A percentile compares a stretch with the other conserved stretches of the same genome.
Conservation (phyloP, 2,797 vertebrate genomes). For the Lerista edwardsae region DNA sequence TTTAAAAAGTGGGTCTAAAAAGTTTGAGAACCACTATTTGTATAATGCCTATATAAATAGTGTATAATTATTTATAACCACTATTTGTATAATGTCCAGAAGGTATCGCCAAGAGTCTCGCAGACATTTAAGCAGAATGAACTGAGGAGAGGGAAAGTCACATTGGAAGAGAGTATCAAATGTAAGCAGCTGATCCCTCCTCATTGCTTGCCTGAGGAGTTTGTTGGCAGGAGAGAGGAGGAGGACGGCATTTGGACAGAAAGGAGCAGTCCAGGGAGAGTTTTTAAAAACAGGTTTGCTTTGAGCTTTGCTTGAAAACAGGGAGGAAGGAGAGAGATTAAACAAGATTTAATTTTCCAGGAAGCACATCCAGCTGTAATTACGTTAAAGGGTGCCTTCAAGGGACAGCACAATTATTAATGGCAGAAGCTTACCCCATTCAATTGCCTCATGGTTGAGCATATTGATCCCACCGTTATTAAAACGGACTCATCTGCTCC, state of each 20-base stretch:
- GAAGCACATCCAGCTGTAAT: slow-evolving; percentile 53
- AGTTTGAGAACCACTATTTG: too few species aligned
- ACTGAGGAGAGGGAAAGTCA: neutral
- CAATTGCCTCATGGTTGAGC: slow-evolving; percentile 45
- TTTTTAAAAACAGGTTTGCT: neutral
- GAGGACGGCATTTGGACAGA: neutral
- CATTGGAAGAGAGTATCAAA: neutral
- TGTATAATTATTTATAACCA: too few species aligned
- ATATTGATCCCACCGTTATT: slow-evolving; percentile 43
- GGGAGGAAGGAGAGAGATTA: neutral
- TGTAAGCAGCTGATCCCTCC: neutral
- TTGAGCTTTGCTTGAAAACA: slow-evolving; percentile 14
- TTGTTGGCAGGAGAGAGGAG: neutral
- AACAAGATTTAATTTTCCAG: slow-evolving; percentile 53
- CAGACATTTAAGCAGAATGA: neutral
- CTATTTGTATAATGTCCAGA: too few species aligned
- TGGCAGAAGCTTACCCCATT: slow-evolving; percentile 7
- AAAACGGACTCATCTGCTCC: slow-evolving; percentile 29
- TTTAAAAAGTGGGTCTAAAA: too few species aligned
- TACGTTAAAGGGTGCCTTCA: slow-evolving; percentile 57
- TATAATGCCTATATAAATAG: too few species aligned
- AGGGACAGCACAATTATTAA: slow-evolving; percentile 55
- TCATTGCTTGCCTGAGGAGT: neutral
- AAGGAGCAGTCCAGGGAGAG: neutral
- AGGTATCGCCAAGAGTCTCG: neutral